These are phyloP conservation scores for Shinisaurus crocodilurus DNA, from an alignment of 2,113 vertebrate species.

Conservation along the genomic window DNA sequence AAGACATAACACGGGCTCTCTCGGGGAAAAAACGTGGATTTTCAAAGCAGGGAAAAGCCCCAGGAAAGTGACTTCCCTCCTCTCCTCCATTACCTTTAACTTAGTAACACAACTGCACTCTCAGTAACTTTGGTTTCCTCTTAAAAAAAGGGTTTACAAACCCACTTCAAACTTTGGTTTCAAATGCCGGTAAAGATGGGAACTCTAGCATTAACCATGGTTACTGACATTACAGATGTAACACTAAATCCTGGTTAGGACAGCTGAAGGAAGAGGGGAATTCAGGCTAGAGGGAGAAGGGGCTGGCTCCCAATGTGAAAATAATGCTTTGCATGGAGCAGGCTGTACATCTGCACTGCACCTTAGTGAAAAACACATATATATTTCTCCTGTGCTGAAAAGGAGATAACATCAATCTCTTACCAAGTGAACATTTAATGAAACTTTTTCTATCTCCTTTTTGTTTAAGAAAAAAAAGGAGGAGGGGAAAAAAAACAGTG, in stretches of 20 bases:
- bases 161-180: slow-evolving; percentile 5
- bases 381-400: slow-evolving; percentile 6
- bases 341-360: neutral
- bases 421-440: neutral
- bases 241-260: neutral
- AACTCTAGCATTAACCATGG: neutral
- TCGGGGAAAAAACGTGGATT: neutral
- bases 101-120: neutral
- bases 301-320: neutral
- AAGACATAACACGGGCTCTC: neutral
- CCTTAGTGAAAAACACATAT: neutral
- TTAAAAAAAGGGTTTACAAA: neutral
- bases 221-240: neutral
- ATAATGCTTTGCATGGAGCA: neutral
- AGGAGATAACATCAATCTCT: neutral
- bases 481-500: neutral
- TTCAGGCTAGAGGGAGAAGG: neutral
- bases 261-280: neutral
- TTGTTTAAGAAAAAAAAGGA: neutral
- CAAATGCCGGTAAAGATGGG: neutral
- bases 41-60: neutral
- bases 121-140: neutral
- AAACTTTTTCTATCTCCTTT: neutral
- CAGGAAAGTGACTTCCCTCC: neutral
- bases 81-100: neutral